Conservation (phyloP, 2,113 vertebrate species). For the Cottus gobio region DNA sequence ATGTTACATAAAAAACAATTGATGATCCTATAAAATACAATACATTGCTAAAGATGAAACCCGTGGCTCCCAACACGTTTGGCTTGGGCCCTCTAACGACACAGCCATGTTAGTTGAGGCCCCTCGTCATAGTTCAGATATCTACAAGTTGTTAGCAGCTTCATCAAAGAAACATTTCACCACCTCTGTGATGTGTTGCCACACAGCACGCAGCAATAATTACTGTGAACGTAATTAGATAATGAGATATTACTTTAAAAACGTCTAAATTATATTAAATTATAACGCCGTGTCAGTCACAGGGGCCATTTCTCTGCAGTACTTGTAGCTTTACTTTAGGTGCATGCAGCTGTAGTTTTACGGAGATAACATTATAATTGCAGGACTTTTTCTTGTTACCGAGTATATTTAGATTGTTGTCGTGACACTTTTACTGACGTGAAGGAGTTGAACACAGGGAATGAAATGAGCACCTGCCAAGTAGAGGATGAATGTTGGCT, state of each 20-base stretch:
- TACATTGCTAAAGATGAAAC: background rate
- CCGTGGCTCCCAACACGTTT: background rate
- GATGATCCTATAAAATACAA: background rate
- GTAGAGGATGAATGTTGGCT: background rate
- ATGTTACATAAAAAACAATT: background rate
- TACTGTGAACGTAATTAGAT: background rate
- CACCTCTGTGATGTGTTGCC: background rate
- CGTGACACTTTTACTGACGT: background rate
- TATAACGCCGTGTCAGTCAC: background rate
- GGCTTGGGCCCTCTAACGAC: background rate
- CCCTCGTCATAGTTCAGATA: background rate
- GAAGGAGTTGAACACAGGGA: background rate
- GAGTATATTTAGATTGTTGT: background rate
- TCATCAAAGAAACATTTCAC: background rate
- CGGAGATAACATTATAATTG: background rate
- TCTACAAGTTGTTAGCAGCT: background rate
- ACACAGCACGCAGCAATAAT: background rate
- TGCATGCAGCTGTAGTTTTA: background rate
- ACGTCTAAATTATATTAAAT: background rate
- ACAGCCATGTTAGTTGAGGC: background rate
- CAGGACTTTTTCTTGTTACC: background rate
- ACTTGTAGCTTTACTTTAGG: background rate
- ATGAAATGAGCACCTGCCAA: background rate
- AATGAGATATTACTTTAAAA: background rate
- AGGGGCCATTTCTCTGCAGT: background rate